Evolutionary conservation across 92 coral and sea anemone genomes (phyloP).

Genomic region (Paragorgia papillata): DNA sequence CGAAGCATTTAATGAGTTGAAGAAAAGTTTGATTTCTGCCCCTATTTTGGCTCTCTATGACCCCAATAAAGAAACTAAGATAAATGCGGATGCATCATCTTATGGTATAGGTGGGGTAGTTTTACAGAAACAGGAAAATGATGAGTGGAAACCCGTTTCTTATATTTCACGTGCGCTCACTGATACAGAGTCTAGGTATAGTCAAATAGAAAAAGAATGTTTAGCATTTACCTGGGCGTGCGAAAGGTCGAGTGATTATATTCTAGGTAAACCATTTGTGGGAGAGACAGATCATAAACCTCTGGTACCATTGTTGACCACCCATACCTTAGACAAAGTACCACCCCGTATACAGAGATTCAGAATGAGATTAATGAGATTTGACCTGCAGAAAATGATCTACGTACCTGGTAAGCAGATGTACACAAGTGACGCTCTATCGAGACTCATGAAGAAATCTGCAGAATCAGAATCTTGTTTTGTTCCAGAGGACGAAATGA

Average conservation of each 20-base stretch:
- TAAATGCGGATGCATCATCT: constrained; percentile 59
- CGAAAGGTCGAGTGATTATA: constrained; percentile 40
- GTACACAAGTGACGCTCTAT: constrained; percentile 40
- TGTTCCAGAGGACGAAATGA: constrained; percentile 40
- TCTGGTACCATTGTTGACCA: constrained; percentile 37
- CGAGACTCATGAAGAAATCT: constrained; percentile 29
- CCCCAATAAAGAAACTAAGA: constrained; percentile 51
- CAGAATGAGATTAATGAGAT: constrained; percentile 40
- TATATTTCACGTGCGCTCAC: constrained; percentile 47
- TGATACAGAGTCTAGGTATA: constrained; percentile 42
- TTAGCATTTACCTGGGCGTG: constrained; percentile 37
- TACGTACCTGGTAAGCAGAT: constrained; percentile 50
- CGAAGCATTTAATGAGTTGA: constrained; percentile 47
- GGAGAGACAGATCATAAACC: constrained; percentile 29
- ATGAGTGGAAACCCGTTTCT: constrained; percentile 46
- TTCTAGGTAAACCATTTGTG: constrained; percentile 23
- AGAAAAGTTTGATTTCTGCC: constrained; percentile 27
- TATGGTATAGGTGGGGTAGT: constrained; percentile 55
- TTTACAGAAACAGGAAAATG: constrained; percentile 52
- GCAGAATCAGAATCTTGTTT: constrained; percentile 9
- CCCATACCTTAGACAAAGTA: constrained; percentile 44
- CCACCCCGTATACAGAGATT: constrained; percentile 43
- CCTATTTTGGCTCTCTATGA: constrained; percentile 59
- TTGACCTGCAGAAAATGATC: constrained; percentile 33
- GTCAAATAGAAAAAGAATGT: constrained; percentile 41